phyloP scores from a whole-genome alignment of 2,113 vertebrate genomes.

The Arizona elegans region DNA sequence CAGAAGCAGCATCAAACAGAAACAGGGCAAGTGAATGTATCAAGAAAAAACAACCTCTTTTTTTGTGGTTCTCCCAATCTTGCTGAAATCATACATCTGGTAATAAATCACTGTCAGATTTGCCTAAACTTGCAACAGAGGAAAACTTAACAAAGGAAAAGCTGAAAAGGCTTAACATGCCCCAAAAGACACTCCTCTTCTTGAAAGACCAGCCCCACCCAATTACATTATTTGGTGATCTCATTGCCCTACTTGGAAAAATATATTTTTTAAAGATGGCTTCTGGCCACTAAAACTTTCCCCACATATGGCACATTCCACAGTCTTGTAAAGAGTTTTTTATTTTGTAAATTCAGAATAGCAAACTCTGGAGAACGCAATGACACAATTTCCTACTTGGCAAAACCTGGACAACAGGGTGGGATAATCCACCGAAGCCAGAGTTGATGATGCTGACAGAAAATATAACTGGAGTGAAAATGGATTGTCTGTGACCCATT shows the following conservation, averaged over 20 bases:
- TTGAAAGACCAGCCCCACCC: not conserved
- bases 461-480: conserved; percentile 34
- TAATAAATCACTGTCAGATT: not conserved
- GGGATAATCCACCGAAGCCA: not conserved
- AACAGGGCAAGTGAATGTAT: not conserved
- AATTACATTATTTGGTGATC: not conserved
- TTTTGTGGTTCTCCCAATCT: not conserved
- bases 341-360: conserved; percentile 16
- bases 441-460: conserved; percentile 55
- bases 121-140: not conserved
- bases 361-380: conserved; percentile 20
- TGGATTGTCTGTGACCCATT: conserved; percentile 27
- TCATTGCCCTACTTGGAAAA: not conserved
- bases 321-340: not conserved
- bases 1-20: not conserved
- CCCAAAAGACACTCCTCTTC: not conserved
- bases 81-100: not conserved
- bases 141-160: not conserved
- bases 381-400: conserved; percentile 28
- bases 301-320: not conserved
- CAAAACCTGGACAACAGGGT: not conserved
- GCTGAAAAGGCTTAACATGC: not conserved
- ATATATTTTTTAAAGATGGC: not conserved
- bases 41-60: not conserved
- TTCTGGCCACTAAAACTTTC: not conserved